phyloP scores from a whole-genome alignment of 2,113 vertebrate genomes.

The Amazona vittata region DNA sequence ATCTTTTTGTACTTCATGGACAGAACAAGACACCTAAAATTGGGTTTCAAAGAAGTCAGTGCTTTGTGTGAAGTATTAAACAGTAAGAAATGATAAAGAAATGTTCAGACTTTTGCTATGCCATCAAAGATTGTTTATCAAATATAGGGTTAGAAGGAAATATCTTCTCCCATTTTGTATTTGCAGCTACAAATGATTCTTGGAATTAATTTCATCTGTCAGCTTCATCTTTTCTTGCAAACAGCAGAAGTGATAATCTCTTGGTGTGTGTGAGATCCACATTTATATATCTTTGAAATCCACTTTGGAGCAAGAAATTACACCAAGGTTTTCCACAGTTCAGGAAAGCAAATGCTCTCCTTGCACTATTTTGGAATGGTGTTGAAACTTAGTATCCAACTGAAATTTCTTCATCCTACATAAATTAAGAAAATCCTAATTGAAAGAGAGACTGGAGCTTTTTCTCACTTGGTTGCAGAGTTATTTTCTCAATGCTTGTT shows the following conservation, averaged over 20 bases:
- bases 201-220: slow-evolving; percentile 47
- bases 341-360: not conserved
- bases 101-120: slow-evolving; percentile 18
- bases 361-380: not conserved
- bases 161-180: not conserved
- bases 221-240: slow-evolving; percentile 14
- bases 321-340: not conserved
- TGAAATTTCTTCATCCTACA: not conserved
- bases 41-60: slow-evolving; percentile 24
- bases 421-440: not conserved
- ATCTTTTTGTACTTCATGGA: slow-evolving; percentile 13
- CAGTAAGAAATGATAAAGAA: slow-evolving; percentile 40
- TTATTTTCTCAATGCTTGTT: not conserved
- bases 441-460: not conserved
- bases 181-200: slow-evolving; percentile 28
- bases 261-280: not conserved
- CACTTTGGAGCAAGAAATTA: not conserved
- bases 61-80: slow-evolving; percentile 47
- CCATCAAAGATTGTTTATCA: not conserved
- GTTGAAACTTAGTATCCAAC: not conserved
- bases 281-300: not conserved
- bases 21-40: slow-evolving; percentile 35
- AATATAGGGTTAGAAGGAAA: not conserved
- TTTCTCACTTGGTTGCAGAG: not conserved
- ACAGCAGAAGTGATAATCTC: not conserved